Conservation (phyloP, 23 tunicate species). For the Phallusia fumigata region DNA sequence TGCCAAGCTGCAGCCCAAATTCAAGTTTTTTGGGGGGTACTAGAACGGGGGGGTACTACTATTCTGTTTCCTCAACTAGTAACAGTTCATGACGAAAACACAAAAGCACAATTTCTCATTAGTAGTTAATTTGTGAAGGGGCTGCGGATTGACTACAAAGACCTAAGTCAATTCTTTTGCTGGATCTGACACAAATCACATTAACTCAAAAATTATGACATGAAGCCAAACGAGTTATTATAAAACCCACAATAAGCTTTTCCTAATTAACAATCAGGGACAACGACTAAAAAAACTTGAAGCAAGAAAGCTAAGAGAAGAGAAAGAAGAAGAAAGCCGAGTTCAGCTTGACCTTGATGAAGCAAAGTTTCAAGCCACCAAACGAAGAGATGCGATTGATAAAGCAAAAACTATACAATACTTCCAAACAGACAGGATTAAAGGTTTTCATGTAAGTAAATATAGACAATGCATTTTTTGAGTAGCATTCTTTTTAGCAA, state of each 20-base stretch:
- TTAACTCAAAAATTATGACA: no score
- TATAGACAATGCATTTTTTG: not conserved
- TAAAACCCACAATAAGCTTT: not conserved
- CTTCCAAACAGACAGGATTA: constrained; percentile 90
- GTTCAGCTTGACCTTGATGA: constrained; percentile 79
- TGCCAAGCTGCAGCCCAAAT: no score
- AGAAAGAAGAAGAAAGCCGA: constrained; percentile 79
- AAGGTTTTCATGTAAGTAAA: constrained; percentile 80
- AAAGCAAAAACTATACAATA: constrained; percentile 88
- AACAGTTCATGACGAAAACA: no score
- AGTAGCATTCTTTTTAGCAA: not conserved
- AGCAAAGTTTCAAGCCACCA: constrained; percentile 72
- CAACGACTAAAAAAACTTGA: constrained; percentile 79
- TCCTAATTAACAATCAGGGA: constrained; percentile 39
- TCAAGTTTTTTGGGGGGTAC: no score
- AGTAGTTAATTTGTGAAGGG: no score
- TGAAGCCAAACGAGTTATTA: no score
- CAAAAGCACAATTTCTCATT: no score
- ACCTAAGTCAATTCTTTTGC: no score
- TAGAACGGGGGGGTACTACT: no score
- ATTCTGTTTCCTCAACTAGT: no score
- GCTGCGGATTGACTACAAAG: no score
- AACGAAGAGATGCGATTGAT: constrained; percentile 79
- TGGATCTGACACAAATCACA: no score
- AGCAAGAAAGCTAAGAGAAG: constrained; percentile 89